Base-by-base conservation (phyloP, 2,888 invertebrate species). In the Morpho helenor region DNA sequence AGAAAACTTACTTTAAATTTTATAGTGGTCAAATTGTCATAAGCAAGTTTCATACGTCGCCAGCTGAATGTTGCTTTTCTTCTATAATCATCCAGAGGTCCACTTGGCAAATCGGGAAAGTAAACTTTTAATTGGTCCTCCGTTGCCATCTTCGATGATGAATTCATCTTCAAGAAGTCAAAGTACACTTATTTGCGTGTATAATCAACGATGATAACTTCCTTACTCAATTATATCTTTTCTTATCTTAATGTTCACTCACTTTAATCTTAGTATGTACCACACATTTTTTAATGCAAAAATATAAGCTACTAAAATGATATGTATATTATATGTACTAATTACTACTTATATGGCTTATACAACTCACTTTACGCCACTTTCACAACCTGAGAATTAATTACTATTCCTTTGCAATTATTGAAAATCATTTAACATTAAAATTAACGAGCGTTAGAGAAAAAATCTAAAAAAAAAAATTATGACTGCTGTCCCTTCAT, bases 51-150 rank as follows among this genome's bases (percentile, higher is more conserved):
- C 81, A 90, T 84, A 40, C 93, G 93, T 50, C 94, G 93, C 92
- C 95, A 94, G 68, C 94, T 93, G 70, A 95, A 95, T 0, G 93
- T 86, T 0, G 94, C 93, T 65, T 88, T 91, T 65, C 92, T 91
- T 53, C 95, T 88, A 71, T 94, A 95, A 6, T 69, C 74, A 68
- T 94, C 93, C 60, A 95, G 77, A 10, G 93, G 94, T 6, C 95
- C 95, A 39, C 81, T 79, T 10, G 93, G 93, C 62, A 94, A 92
- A 68, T 93, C 92, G 6, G 92, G 91, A 62, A 93, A 87, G 55
- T 90, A 84, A 6, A 79, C 68, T 62, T 81, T 80, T 56, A 92
- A 66, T 60, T 80, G 74, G 40, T 78, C 77, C 60, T 85, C 80
- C 4, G 76, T 66, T 31, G 80, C 73, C 43, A 63, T 52, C 57